phyloP scores from a whole-genome alignment of 2,113 vertebrate genomes.

The Cyanistes caeruleus region DNA sequence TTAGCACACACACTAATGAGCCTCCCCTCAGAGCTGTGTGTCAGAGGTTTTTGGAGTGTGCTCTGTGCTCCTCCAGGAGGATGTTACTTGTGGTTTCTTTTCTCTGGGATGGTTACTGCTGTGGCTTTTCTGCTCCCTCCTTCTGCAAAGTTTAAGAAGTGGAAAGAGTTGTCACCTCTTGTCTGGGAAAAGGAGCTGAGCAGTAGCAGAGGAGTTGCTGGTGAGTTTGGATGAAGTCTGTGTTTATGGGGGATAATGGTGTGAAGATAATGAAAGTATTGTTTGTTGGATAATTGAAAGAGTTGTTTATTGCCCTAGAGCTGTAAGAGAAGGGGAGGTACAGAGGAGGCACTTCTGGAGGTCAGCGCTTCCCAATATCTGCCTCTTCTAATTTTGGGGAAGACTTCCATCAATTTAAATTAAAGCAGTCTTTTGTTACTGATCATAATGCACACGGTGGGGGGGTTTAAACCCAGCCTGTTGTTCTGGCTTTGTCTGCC shows the following conservation, averaged over 20 bases:
- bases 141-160: rapidly evolving
- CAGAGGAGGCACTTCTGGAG: neutral
- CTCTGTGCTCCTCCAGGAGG: rapidly evolving
- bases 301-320: rapidly evolving
- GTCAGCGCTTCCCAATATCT: neutral
- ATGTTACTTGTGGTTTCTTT: rapidly evolving
- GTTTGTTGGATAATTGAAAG: rapidly evolving
- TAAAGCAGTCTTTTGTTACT: rapidly evolving
- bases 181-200: neutral
- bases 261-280: rapidly evolving
- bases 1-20: neutral
- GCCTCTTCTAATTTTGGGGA: neutral
- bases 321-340: neutral
- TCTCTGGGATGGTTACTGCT: rapidly evolving
- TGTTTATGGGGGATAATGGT: neutral
- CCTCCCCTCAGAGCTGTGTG: rapidly evolving
- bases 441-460: rapidly evolving
- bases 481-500: neutral
- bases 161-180: rapidly evolving
- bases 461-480: neutral
- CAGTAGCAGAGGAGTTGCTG: neutral
- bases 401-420: rapidly evolving
- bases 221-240: rapidly evolving
- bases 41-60: rapidly evolving
- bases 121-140: rapidly evolving